Base-by-base conservation (phyloP, 2,113 vertebrate genomes). In the Phylloscopus trochiloides region DNA sequence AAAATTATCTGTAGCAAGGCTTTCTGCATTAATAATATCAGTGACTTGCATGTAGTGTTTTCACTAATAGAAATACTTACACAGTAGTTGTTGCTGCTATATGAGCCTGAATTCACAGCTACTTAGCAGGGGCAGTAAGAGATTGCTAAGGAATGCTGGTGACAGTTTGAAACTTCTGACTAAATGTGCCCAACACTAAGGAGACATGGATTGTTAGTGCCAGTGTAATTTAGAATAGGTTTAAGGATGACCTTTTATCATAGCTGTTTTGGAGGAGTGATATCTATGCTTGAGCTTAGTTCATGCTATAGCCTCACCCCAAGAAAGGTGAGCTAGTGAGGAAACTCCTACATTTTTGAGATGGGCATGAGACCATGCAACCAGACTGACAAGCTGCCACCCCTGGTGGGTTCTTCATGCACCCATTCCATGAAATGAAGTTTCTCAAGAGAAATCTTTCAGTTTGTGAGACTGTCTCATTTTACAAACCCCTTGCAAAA, bases 321-420 rank as follows among this genome's bases (percentile, higher is more conserved):
- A 45, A 20, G n/a, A 54, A 71, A 51, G 32, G 17, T 0, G 3
- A 63, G 7, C 14, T 75, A 40, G 19, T 13, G 21, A 34, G 14
- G 21, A 79, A 78, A n/a, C 9, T 48, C 10, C 12, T 45, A 15
- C 6, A 3, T 66, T 43, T 92, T 22, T 40, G 65, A 77, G 38
- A 20, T 47, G 31, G 0, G 2, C 2, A 4, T 22, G 43, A 71
- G 38, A 47, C 19, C 0, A 1, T 17, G 19, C 8, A 22, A 48
- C 22, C 26, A 65, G 25, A 36, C 10, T 63, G 34, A 25, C 0
- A 4, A 58, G 7, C 14, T 61, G 6, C 50, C 28, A n/a, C 5
- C 7, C 1, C 2, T 21, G 3, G 19, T 28, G 45, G 10, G 21
- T 36, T 90, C 17, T n/a, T 81, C 18, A 18, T 17, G 10, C 12